These are phyloP conservation scores for Porites cylindrica DNA, from an alignment of 92 coral and sea anemone species.

Conservation along the genomic window DNA sequence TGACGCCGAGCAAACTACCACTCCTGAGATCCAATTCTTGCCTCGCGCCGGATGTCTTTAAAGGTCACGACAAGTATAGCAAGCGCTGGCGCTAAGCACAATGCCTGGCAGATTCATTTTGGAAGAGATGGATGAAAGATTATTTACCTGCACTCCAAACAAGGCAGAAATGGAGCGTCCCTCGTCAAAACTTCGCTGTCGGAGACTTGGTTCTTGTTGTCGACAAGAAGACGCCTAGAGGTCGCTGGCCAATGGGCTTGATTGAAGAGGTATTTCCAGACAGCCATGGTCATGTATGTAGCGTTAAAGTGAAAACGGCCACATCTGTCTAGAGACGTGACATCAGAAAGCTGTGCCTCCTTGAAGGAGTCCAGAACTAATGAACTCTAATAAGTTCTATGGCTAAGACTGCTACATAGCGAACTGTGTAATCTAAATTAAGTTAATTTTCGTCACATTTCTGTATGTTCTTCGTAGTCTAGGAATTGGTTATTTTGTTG, in stretches of 20 bases:
- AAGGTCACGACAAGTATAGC: slow-evolving; percentile 18
- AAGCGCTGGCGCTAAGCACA: slow-evolving; percentile 59
- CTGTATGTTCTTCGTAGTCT: too few species aligned
- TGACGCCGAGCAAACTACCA: slow-evolving; percentile 60
- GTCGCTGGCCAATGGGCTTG: slow-evolving; percentile 43
- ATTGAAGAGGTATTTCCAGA: slow-evolving; percentile 54
- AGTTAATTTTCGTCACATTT: too few species aligned
- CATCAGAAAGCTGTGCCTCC: slow-evolving; percentile 47
- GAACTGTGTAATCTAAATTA: too few species aligned
- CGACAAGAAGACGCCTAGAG: slow-evolving; percentile 35
- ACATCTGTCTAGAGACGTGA: slow-evolving; percentile 34
- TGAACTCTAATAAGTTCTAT: too few species aligned
- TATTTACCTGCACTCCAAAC: slow-evolving; percentile 64
- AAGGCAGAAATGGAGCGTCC: slow-evolving; percentile 53
- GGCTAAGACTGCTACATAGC: too few species aligned
- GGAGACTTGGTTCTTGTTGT: slow-evolving; percentile 54
- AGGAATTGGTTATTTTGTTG: too few species aligned
- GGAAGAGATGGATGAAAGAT: slow-evolving; percentile 60
- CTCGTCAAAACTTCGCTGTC: slow-evolving; percentile 42
- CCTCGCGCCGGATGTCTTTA: slow-evolving; percentile 39
- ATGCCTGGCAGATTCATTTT: slow-evolving; percentile 51
- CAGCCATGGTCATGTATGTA: slow-evolving; percentile 26
- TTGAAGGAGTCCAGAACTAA: not conserved
- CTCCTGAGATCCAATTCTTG: slow-evolving; percentile 40
- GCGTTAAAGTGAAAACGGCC: slow-evolving; percentile 45